A percentile compares a stretch with the other conserved stretches of the same genome.
Evolutionary conservation across 1,140 invertebrate genomes (phyloP).

Genomic region (Grapholita molesta): DNA sequence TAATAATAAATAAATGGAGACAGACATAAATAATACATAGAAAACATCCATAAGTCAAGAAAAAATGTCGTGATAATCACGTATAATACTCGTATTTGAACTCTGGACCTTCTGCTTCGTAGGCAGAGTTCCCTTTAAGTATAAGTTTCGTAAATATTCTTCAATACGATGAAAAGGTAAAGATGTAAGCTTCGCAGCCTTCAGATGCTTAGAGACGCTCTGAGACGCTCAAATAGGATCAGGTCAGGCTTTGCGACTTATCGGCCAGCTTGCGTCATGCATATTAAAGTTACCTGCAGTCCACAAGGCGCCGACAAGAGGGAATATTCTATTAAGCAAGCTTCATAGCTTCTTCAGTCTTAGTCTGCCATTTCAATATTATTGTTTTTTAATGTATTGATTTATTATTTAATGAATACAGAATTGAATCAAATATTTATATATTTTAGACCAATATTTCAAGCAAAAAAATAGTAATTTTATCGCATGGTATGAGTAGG

Average conservation of each 20-base stretch:
- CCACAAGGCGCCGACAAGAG: constrained; percentile 24
- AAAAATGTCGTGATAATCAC: no score
- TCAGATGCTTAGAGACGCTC: constrained; percentile 19
- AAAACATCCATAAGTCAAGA: no score
- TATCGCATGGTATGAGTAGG: no score
- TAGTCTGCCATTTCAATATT: not conserved
- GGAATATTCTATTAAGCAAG: constrained; percentile 35
- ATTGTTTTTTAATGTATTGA: not conserved
- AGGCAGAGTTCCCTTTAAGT: not conserved
- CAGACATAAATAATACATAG: no score
- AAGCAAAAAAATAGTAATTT: no score
- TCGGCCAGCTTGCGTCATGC: constrained; percentile 39
- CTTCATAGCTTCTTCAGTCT: not conserved
- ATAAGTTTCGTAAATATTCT: not conserved
- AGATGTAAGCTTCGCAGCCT: not conserved
- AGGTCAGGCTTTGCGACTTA: constrained; percentile 43
- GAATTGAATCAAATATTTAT: no score
- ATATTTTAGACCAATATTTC: no score
- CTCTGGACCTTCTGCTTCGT: no score
- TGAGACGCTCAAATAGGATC: constrained; percentile 42
- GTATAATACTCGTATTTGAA: no score
- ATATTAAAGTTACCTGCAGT: constrained; percentile 42
- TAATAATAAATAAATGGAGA: no score
- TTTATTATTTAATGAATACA: no score
- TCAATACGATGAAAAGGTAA: not conserved